Conservation (phyloP, 2,888 invertebrate genomes). For the Odontocolon sp. region DNA sequence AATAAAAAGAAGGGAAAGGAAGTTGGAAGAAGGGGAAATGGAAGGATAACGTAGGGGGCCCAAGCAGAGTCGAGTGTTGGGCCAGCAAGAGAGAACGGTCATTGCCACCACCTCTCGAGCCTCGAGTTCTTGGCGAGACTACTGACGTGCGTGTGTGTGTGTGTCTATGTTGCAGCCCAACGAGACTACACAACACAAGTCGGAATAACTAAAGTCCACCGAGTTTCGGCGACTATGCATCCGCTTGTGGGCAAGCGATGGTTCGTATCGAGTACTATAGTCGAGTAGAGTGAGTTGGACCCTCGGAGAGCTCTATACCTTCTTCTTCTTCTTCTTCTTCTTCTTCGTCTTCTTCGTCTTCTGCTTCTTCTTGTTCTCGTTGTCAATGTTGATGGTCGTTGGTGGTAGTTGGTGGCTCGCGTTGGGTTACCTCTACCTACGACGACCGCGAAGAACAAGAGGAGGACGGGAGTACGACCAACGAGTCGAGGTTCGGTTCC, state of each 20-base stretch:
- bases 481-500: constrained; percentile 3
- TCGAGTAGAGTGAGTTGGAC: constrained; percentile 9
- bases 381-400: constrained; percentile 1
- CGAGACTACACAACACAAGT: too few species aligned
- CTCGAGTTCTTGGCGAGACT: constrained; percentile 57
- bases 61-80: constrained; percentile 25
- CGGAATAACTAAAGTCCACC: neutral
- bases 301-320: constrained; percentile 19
- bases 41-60: constrained; percentile 36
- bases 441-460: constrained; percentile 28
- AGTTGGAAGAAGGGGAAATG: constrained; percentile 7
- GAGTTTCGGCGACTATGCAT: constrained; percentile 14
- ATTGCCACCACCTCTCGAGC: constrained; percentile 80
- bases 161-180: neutral
- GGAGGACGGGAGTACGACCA: neutral
- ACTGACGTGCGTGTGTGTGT: constrained; percentile 5
- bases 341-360: constrained; percentile 24
- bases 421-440: neutral
- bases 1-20: constrained; percentile 10
- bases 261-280: neutral
- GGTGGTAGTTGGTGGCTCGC: too few species aligned
- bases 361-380: neutral
- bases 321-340: constrained; percentile 23
- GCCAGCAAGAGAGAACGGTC: constrained; percentile 76
- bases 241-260: neutral